Evolutionary conservation across 2,797 vertebrate species (phyloP), one percentile per base, ranked within the genome.

Genomic region (Pangasius sanitwongsei): DNA sequence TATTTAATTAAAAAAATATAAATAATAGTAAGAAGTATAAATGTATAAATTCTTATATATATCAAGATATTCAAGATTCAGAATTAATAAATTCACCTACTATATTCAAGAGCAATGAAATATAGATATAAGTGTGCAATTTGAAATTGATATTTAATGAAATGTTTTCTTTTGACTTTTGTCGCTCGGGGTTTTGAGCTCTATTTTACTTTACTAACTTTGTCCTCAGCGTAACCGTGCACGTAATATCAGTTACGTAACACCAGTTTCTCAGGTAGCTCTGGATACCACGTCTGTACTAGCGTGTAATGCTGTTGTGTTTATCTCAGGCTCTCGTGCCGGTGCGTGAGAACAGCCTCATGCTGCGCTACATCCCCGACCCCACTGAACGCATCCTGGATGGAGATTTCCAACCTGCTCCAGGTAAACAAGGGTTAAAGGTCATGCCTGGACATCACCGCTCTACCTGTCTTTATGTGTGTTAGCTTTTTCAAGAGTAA

Each of bases 321-420:
- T 89, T 72, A 16, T 91, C 91, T 50, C 92, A 97, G 94, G 97
- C 97, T 88, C 97, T 95, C 41, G 93, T 95, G n/a, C 96, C 96
- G 0, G 93, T 95, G 90, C 96, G 97, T 91, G 98, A 98, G 88
- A 97, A 99, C 90, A 97, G 97, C 93, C 91, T 97, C 72, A 91
- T 98, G 61, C 97, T 98, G 90, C 96, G 98, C 44, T 99, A 99
- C 86, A 98, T 98, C 89, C 97, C 98, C 0, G 99, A 99, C 91
- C 99, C 99, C 85, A 99, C 98, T 0, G 97, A 98, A 82, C 97
- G 95, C 83, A 94, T 92, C 89, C 89, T 96, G 37, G 97, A 98
- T 0, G 95, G 97, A 0, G 93, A 96, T 28, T 99, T 99, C 94
- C 96, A 97, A 91, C 97, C 98, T 1, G 96, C 93, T 31, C 97